Base-by-base conservation (phyloP, 2,113 vertebrate species). In the Martes martes region DNA sequence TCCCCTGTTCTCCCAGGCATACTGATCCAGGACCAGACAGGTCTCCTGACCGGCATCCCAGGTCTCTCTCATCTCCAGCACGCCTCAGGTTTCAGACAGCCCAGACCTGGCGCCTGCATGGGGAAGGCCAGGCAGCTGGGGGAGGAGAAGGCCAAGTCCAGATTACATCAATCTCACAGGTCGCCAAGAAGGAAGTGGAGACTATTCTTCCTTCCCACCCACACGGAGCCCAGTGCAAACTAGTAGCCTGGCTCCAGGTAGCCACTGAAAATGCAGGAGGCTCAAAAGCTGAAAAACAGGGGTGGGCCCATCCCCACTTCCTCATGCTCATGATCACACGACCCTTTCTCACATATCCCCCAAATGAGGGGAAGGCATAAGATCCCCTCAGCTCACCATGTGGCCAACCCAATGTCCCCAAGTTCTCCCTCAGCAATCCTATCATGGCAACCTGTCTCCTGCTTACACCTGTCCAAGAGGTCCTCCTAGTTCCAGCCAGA, bases 121-220 rank as follows among this genome's bases (percentile, higher is more conserved):
- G 88, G 69, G 67, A 94, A 92, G 69, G 91, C 65, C 83, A 42
- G 88, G 78, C 81, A 85, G 59, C 94, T 45, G 33, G 19, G 42
- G 33, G 76, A 83, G 63, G 23, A 81, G n/a, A 69, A 91, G 69
- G 78, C 94, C 95, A 97, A 80, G 39, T 42, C 71, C 91, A 91
- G 78, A 86, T 97, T 57, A 89, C 78, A 86, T 89, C 96, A 94
- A 7, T 39, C 91, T 67, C 61, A 1, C 21, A 83, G 82, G 86
- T 42, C 85, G 96, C 98, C 97, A 97, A 96, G 95, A 83, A 86
- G 94, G 92, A 91, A 97, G 92, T 91, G 4, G 65, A 82, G 81
- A 93, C 63, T 85, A 36, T 42, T 94, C 47, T 85, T 31, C 59
- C 69, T 31, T 93, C 45, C 36, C 8, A 0, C 76, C 59, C 85